Percentiles rank a stretch among this genome's conserved stretches.
Conservation (phyloP, 2,797 vertebrate genomes). For the Microchirus variegatus region DNA sequence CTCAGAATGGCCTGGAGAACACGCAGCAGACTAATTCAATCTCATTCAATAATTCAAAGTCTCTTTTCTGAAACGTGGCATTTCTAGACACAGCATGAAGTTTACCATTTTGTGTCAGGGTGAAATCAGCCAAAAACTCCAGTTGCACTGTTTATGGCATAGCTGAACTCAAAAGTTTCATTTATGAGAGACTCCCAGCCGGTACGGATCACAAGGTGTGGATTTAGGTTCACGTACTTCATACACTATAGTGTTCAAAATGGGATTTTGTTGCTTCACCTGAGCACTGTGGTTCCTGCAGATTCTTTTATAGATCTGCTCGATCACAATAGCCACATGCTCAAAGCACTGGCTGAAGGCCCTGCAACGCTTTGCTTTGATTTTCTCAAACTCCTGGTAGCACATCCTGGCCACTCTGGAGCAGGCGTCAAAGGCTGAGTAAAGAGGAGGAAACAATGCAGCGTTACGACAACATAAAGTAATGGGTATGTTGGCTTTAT, state of each 20-base stretch:
- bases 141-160: no score
- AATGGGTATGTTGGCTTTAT: no score
- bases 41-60: no score
- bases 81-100: background rate
- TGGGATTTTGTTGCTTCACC: slow-evolving; percentile 70
- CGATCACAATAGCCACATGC: slow-evolving; percentile 87
- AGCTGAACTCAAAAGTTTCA: no score
- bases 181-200: no score
- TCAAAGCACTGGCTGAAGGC: slow-evolving; percentile 92
- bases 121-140: no score
- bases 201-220: background rate
- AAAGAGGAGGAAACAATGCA: slow-evolving; percentile 2
- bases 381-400: slow-evolving; percentile 87
- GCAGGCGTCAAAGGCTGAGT: slow-evolving; percentile 89
- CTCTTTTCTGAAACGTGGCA: no score
- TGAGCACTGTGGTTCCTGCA: slow-evolving; percentile 92
- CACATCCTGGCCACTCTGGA: slow-evolving; percentile 81
- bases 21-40: background rate
- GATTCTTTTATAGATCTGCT: slow-evolving; percentile 94
- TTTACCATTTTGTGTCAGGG: no score
- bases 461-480: no score
- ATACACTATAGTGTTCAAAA: background rate
- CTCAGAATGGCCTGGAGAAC: slow-evolving; percentile 88
- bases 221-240: background rate
- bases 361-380: slow-evolving; percentile 85